Conservation (phyloP, 2,888 invertebrate species). For the Scaptomyza parva region DNA sequence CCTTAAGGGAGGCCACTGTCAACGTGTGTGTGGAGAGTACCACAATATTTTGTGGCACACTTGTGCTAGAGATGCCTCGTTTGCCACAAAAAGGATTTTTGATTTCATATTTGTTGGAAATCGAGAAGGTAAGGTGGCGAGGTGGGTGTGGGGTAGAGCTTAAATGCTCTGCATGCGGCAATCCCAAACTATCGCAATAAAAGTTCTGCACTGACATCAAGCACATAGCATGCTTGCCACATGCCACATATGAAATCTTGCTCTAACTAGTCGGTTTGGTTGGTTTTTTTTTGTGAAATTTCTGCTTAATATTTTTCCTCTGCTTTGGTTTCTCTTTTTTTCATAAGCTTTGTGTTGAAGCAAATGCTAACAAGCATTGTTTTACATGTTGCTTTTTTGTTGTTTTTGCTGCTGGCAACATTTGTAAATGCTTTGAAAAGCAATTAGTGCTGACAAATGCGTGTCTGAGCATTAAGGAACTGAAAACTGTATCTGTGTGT, state of each 20-base stretch:
- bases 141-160: constrained; percentile 2
- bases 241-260: constrained; percentile 57
- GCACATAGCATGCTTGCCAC: constrained; percentile 32
- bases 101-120: constrained; percentile 37
- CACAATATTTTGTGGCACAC: constrained; percentile 50
- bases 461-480: constrained; percentile 35
- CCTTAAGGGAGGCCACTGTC: constrained; percentile 35
- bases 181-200: constrained; percentile 31
- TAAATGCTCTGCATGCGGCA: not conserved
- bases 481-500: constrained; percentile 7
- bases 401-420: constrained; percentile 16
- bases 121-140: too few species aligned
- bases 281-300: constrained; percentile 5
- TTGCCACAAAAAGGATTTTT: constrained; percentile 46
- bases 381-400: constrained; percentile 4
- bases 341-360: constrained; percentile 9
- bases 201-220: constrained; percentile 50
- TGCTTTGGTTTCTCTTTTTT: constrained; percentile 8
- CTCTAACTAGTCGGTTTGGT: constrained; percentile 3
- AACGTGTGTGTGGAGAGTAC: constrained; percentile 33
- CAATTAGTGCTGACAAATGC: constrained; percentile 72
- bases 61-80: constrained; percentile 23
- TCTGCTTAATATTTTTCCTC: constrained; percentile 34
- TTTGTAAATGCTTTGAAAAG: constrained; percentile 61
- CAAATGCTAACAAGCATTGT: constrained; percentile 49